Base-by-base conservation (phyloP, 2,888 invertebrate genomes). In the Muscina levida region DNA sequence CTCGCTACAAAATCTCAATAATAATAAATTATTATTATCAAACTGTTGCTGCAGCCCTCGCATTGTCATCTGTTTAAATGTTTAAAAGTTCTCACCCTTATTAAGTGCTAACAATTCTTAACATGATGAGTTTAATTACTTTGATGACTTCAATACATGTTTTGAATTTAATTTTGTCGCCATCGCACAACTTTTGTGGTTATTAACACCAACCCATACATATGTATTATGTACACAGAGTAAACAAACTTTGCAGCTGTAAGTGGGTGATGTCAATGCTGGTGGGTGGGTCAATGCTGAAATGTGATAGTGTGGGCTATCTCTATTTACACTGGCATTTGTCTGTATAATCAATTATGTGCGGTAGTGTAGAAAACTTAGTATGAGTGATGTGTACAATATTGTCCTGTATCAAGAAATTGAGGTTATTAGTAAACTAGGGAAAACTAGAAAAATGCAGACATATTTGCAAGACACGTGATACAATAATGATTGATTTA, bases 121-220 rank as follows among this genome's bases (percentile, higher is more conserved):
- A 85, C 84, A 84, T 87, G 87, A 88, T 87, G 85, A 87, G 85
- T 88, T 88, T 88, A 88, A 88, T 88, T 88, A 88, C 87, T 88
- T 87, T 85, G 86, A 86, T 82, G 85, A 82, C 83, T 84, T 85
- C 74, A 78, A 72, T 65, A 75, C 72, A 76, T 83, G 73, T 77
- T 74, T 62, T 59, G 72, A 74, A 74, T 81, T 74, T 72, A 17
- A 76, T 19, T 73, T 76, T 76, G 42, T 39, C 74, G 44, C 44
- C 57, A 22, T 53, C 53, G 31, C 31, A 53, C 22, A 24, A 53
- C 24, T 22, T 53, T 53, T 53, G 53, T 13, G 24, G 53, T 53
- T 53, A 53, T 53, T 53, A 13, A 22, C 53, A 22, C 13, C 24
- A 24, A 31, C 31, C 53, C 22, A 53, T 22, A 53, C 13, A 51